These are phyloP conservation scores for Coranthus polyacanthus DNA, from an alignment of 2,797 vertebrate species.

Conservation along the genomic window DNA sequence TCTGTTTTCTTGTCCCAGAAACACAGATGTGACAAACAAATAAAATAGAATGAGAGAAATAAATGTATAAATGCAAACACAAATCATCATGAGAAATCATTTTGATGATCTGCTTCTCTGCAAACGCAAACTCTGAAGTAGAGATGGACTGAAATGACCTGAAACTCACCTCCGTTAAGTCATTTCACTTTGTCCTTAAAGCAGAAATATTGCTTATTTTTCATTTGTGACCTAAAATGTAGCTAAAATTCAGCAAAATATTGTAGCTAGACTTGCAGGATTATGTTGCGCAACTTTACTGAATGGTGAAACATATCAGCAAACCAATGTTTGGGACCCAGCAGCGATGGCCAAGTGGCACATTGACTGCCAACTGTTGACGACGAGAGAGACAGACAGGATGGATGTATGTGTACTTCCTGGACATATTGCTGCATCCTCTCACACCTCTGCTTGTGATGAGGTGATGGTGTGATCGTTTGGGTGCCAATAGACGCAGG, in stretches of 20 bases:
- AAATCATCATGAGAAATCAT: neutral
- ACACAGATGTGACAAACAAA: neutral
- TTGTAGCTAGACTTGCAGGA: neutral
- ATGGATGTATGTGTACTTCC: conserved; percentile 61
- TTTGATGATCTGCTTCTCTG: neutral
- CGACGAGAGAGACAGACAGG: conserved; percentile 23
- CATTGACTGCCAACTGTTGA: conserved; percentile 48
- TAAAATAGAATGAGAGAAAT: neutral
- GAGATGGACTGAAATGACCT: neutral
- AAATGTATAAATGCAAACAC: too few species aligned
- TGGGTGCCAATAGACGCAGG: conserved; percentile 41
- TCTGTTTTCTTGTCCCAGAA: conserved; percentile 10
- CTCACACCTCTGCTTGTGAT: conserved; percentile 74
- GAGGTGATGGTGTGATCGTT: conserved; percentile 46
- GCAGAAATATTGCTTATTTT: conserved; percentile 3
- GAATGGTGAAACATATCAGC: neutral
- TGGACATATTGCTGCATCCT: conserved; percentile 73
- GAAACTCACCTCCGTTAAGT: conserved; percentile 1
- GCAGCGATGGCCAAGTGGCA: conserved; percentile 30
- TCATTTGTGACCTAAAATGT: neutral
- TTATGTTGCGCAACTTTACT: neutral
- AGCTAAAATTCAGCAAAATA: neutral
- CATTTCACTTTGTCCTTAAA: neutral
- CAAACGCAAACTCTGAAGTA: neutral
- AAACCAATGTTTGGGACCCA: conserved; percentile 17